Conservation (phyloP, 1,140 invertebrate species). For the Matsumurasca onukii region DNA sequence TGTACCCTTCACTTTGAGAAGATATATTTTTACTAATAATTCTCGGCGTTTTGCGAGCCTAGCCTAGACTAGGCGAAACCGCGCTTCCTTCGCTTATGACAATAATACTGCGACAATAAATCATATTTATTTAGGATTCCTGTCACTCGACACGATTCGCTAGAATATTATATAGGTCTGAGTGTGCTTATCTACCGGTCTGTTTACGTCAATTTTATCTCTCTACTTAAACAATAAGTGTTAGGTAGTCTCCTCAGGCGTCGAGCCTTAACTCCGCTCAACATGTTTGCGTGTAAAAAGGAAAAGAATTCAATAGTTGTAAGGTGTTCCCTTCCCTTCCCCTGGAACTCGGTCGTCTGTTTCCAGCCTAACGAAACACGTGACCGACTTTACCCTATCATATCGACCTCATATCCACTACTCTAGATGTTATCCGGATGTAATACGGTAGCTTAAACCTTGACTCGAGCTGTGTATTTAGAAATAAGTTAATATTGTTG, state of each 20-base stretch:
- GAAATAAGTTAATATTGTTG: constrained; percentile 8
- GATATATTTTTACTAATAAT: constrained; percentile 19
- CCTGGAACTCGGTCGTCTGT: not conserved
- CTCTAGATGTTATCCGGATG: not conserved
- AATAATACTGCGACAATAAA: constrained; percentile 16
- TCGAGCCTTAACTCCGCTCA: constrained; percentile 13
- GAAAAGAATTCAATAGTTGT: constrained; percentile 16
- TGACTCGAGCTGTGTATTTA: constrained; percentile 3
- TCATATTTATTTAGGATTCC: too few relatives aligned
- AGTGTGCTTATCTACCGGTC: constrained; percentile 12
- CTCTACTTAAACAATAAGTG: not conserved
- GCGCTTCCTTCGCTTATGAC: not conserved
- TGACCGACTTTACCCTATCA: not conserved
- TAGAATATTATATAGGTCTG: constrained; percentile 1
- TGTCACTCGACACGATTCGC: too few relatives aligned
- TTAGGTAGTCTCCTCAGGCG: constrained; percentile 1
- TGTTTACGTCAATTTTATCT: constrained; percentile 15
- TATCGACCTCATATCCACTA: not conserved
- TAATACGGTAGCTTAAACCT: not conserved
- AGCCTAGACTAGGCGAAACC: not conserved
- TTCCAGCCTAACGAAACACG: constrained; percentile 3
- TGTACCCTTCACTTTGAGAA: not conserved
- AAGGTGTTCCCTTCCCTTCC: constrained; percentile 9
- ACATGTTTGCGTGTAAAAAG: constrained; percentile 8
- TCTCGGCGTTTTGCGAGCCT: not conserved